A percentile compares a stretch with the other conserved stretches of the same genome.
Conservation (phyloP, 1,140 invertebrate genomes). For the Penaeus chinensis region DNA sequence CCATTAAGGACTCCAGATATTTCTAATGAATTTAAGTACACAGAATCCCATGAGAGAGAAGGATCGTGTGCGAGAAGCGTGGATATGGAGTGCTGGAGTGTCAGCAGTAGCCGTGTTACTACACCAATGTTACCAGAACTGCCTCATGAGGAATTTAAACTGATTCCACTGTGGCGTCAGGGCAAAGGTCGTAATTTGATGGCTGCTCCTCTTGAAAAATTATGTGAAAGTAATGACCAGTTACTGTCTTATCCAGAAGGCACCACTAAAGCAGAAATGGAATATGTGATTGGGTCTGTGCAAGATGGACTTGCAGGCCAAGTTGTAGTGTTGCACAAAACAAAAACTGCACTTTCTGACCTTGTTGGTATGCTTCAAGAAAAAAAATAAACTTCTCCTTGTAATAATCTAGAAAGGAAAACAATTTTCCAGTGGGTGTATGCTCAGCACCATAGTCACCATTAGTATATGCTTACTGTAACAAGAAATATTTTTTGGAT, state of each 20-base stretch:
- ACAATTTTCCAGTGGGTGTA: not conserved
- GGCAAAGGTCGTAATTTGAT: conserved; percentile 55
- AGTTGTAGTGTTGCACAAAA: conserved; percentile 61
- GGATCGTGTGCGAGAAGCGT: conserved; percentile 4
- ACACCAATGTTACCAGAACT: conserved; percentile 53
- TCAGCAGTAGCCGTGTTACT: conserved; percentile 41
- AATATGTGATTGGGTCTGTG: conserved; percentile 55
- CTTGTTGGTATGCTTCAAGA: conserved; percentile 60
- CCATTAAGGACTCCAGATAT: conserved; percentile 32
- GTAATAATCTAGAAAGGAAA: not conserved
- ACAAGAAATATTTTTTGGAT: too few relatives aligned
- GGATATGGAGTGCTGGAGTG: conserved; percentile 16
- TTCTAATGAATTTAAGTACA: not conserved
- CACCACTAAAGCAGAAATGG: conserved; percentile 34
- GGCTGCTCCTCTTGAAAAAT: conserved; percentile 37
- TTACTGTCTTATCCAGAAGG: conserved; percentile 35
- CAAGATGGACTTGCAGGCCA: conserved; percentile 59
- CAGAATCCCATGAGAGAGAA: not conserved
- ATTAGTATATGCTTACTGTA: too few relatives aligned
- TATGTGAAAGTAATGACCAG: conserved; percentile 31
- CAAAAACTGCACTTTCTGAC: conserved; percentile 56
- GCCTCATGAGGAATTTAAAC: conserved; percentile 36
- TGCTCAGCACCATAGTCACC: not conserved
- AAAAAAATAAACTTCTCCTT: conserved; percentile 5
- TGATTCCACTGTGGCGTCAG: conserved; percentile 46